A percentile compares a stretch with the other conserved stretches of the same genome.
Conservation (phyloP, 2,888 invertebrate genomes). For the Orthosia gracilis region DNA sequence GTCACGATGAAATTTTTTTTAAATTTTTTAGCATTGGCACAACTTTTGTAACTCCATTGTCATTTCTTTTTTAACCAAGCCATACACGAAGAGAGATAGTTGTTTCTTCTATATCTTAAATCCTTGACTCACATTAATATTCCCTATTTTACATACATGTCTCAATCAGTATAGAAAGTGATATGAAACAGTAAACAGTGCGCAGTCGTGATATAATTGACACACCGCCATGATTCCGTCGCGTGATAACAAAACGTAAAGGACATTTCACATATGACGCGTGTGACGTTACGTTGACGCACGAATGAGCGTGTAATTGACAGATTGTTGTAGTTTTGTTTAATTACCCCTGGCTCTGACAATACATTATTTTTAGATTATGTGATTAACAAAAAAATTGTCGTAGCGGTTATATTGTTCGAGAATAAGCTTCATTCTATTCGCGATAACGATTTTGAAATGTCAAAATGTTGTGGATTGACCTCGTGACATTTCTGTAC, state of each 20-base stretch:
- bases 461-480: too few species aligned
- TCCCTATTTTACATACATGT: background rate
- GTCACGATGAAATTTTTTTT: too few species aligned
- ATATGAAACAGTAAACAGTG: conserved; percentile 36
- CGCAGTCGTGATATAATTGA: conserved; percentile 44
- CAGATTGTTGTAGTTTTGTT: background rate
- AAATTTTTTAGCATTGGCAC: too few species aligned
- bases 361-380: too few species aligned
- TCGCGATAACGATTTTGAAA: too few species aligned
- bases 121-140: conserved; percentile 38
- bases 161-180: conserved; percentile 49
- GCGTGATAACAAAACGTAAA: conserved; percentile 34
- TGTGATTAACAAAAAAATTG: too few species aligned
- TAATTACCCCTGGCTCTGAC: background rate
- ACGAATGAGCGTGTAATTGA: conserved; percentile 43
- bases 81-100: background rate
- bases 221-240: conserved; percentile 35
- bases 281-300: conserved; percentile 15
- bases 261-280: conserved; percentile 21
- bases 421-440: too few species aligned
- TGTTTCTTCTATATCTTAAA: background rate
- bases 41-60: too few species aligned
- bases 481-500: too few species aligned
- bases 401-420: too few species aligned
- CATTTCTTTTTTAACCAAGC: background rate